These are phyloP conservation scores for Gephyroberyx darwinii DNA, from an alignment of 2,797 vertebrate species.

Conservation along the genomic window DNA sequence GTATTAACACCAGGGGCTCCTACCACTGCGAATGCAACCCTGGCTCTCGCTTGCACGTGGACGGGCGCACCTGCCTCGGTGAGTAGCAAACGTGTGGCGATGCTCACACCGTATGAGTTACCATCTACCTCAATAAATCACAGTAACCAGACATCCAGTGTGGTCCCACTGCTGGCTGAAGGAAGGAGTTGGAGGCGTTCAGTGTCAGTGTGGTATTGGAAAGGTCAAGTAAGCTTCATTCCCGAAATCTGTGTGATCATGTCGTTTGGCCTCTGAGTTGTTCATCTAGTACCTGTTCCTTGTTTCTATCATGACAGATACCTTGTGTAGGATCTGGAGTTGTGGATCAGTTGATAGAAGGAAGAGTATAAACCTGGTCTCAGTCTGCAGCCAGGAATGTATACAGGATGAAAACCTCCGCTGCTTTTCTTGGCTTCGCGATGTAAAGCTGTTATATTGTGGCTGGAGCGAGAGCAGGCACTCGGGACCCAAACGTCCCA, in stretches of 20 bases:
- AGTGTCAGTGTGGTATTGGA: not conserved
- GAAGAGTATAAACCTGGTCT: slow-evolving; percentile 47
- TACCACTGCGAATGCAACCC: slow-evolving; percentile 90
- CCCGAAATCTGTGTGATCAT: not conserved
- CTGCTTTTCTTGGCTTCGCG: slow-evolving; percentile 56
- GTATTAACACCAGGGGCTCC: slow-evolving; percentile 91
- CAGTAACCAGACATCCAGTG: not conserved
- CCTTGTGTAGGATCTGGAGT: slow-evolving; percentile 1
- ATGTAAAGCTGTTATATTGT: slow-evolving; percentile 22
- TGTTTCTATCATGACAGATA: slow-evolving; percentile 16
- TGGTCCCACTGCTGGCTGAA: not conserved
- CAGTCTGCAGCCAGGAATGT: slow-evolving; percentile 50
- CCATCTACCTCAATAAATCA: not conserved
- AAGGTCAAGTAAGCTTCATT: not conserved
- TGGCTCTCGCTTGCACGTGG: slow-evolving; percentile 89
- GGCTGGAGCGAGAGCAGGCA: slow-evolving; percentile 13
- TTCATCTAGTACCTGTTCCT: slow-evolving; percentile 13
- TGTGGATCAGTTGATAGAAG: slow-evolving; percentile 29
- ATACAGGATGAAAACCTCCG: slow-evolving; percentile 42
- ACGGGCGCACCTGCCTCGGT: slow-evolving; percentile 93
- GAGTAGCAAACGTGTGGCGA: slow-evolving; percentile 58
- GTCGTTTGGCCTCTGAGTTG: slow-evolving; percentile 9
- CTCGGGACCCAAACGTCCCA: slow-evolving; percentile 46
- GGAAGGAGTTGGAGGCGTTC: not conserved
- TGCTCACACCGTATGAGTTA: not conserved